Percentiles rank a stretch among this genome's conserved stretches.
Conservation (phyloP, 1,140 invertebrate genomes). For the Chironomus tepperi region DNA sequence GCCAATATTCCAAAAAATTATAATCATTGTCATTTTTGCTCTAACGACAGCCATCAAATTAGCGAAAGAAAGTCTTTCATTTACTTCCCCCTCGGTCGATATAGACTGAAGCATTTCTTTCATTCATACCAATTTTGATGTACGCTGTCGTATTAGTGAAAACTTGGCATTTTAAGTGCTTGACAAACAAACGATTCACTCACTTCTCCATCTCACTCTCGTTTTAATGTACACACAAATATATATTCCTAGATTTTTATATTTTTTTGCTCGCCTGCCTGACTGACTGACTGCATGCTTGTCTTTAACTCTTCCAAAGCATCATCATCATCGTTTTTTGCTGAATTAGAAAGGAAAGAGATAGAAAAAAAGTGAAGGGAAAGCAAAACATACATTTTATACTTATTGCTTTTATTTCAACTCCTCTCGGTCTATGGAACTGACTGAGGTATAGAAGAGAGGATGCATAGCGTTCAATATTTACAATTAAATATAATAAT, state of each 20-base stretch:
- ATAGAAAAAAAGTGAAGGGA: not conserved
- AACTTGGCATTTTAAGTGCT: constrained; percentile 34
- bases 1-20: not conserved
- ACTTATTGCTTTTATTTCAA: not conserved
- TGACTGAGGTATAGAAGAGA: no score
- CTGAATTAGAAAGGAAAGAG: not conserved
- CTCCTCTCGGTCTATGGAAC: not conserved
- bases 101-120: no score
- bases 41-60: not conserved
- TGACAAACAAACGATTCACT: constrained; percentile 34
- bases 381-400: not conserved
- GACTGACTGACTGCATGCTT: not conserved
- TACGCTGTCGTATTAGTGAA: constrained; percentile 30
- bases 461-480: not conserved
- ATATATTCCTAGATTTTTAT: no score
- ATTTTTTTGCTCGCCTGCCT: not conserved
- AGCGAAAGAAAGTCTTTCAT: not conserved
- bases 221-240: no score
- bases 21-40: not conserved
- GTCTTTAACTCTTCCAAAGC: not conserved
- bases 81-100: not conserved
- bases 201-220: constrained; percentile 4
- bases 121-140: no score
- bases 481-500: not conserved
- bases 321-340: not conserved